Conservation (phyloP, 2,113 vertebrate genomes). For the Thinocorus orbignyianus region DNA sequence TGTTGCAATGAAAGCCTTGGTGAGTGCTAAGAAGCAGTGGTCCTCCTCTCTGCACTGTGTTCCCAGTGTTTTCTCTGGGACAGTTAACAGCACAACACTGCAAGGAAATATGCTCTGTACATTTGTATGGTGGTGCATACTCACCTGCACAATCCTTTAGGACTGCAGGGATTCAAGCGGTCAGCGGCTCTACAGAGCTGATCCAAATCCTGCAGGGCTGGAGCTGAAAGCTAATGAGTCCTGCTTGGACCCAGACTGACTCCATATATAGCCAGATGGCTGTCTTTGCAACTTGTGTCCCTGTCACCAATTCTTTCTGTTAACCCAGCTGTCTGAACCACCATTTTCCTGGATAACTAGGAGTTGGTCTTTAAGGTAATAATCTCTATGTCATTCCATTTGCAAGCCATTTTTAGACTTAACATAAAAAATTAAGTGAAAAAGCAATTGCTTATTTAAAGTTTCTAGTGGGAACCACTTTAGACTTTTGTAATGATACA, state of each 20-base stretch:
- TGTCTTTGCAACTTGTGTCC: background rate
- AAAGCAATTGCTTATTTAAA: background rate
- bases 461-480: background rate
- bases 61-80: background rate
- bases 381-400: background rate
- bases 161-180: background rate
- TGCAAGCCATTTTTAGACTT: background rate
- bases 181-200: background rate
- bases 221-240: background rate
- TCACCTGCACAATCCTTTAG: background rate
- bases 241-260: background rate
- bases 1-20: background rate
- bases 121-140: accelerated
- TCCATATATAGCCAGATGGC: background rate
- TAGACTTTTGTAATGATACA: background rate
- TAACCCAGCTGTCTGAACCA: background rate
- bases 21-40: background rate
- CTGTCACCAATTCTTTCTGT: background rate
- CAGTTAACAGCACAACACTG: background rate
- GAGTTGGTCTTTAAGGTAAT: background rate
- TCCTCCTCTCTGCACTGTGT: background rate
- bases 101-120: background rate
- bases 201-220: background rate
- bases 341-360: background rate
- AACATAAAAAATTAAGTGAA: background rate